These are phyloP conservation scores for Paramormyrops hopkinsi DNA, from an alignment of 2,797 vertebrate species.

Conservation along the genomic window DNA sequence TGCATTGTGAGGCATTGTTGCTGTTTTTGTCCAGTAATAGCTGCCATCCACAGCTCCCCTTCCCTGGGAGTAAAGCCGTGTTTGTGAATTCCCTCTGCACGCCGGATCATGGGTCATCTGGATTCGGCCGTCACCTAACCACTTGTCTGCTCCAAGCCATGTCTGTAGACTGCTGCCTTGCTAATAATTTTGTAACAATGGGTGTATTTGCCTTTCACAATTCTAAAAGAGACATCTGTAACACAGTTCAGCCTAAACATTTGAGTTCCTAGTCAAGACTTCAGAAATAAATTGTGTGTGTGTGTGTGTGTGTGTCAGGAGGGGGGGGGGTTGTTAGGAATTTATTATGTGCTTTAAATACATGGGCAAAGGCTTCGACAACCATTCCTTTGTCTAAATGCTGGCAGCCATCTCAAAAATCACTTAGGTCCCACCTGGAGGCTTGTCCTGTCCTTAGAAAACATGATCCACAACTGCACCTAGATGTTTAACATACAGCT, in stretches of 20 bases:
- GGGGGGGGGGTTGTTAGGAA: conserved; percentile 60
- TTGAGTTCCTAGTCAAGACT: conserved; percentile 30
- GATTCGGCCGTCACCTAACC: conserved; percentile 11
- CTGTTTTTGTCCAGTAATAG: conserved; percentile 4
- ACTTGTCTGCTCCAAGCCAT: conserved; percentile 19
- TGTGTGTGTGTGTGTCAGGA: no score
- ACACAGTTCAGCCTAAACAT: conserved; percentile 28
- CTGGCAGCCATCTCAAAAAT: conserved; percentile 35
- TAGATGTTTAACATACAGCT: conserved; percentile 22
- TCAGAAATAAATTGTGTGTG: neutral
- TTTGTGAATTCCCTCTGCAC: neutral
- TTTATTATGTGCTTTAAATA: conserved; percentile 67
- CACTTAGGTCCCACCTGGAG: conserved; percentile 40
- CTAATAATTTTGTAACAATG: conserved; percentile 40
- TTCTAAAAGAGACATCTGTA: conserved; percentile 12
- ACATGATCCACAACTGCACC: conserved; percentile 16
- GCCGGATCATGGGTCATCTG: neutral
- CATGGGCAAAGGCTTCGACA: conserved; percentile 53
- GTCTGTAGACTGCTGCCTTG: conserved; percentile 29
- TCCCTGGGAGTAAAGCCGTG: neutral
- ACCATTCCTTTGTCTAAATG: conserved; percentile 40
- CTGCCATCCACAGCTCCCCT: conserved; percentile 14
- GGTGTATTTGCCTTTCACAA: conserved; percentile 28
- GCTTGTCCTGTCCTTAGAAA: conserved; percentile 37
- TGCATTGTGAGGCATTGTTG: neutral